Evolutionary conservation across 2,113 vertebrate genomes (phyloP).

Genomic region (Mus musculus): GRCm39 chr4:150007001-150007500

Average conservation of each 20-base stretch:
- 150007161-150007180: background rate
- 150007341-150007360: background rate
- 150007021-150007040: background rate
- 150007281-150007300: background rate
- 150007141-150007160: background rate
- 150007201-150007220: background rate
- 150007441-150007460: too few relatives aligned
- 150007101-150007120: background rate
- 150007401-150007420: background rate
- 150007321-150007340: background rate
- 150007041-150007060: conserved; percentile 75
- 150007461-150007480: background rate
- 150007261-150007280: background rate
- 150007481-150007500: background rate
- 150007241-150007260: background rate
- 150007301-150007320: background rate
- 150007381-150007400: fast-evolving
- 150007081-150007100: conserved; percentile 37
- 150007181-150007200: background rate
- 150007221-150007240: background rate
- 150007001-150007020: conserved; percentile 81
- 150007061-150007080: conserved; percentile 55
- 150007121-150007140: background rate
- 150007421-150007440: background rate
- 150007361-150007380: background rate